phyloP scores from a whole-genome alignment of 2,797 vertebrate species.

The Hephaestus fuliginosus region DNA sequence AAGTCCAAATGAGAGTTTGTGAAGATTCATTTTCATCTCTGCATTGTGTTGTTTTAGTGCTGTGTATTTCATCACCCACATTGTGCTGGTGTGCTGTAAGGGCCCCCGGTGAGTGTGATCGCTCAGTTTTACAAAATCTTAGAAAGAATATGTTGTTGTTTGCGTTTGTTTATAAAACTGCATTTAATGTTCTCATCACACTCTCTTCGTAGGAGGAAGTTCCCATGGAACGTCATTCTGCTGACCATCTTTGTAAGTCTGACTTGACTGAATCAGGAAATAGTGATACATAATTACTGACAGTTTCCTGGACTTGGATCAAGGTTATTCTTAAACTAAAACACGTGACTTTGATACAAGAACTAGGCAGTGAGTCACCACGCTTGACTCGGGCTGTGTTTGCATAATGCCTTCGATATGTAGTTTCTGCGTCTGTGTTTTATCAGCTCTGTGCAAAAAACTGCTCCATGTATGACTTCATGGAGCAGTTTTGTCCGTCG shows the following conservation, averaged over 20 bases:
- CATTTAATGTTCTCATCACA: background rate
- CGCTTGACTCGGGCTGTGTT: slow-evolving; percentile 16
- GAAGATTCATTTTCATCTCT: background rate
- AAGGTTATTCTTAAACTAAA: background rate
- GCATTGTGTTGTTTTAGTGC: slow-evolving; percentile 68
- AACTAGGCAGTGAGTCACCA: slow-evolving; percentile 20
- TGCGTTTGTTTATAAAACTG: background rate
- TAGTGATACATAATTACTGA: background rate
- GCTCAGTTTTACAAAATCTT: background rate
- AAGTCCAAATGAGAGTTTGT: background rate
- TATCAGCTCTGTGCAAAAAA: slow-evolving; percentile 32
- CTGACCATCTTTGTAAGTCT: slow-evolving; percentile 92
- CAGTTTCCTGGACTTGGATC: slow-evolving; percentile 21
- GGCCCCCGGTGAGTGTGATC: slow-evolving; percentile 91
- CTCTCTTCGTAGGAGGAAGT: slow-evolving; percentile 89
- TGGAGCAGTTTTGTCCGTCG: background rate
- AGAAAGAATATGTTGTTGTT: background rate
- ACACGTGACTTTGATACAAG: background rate
- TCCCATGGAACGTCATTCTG: slow-evolving; percentile 95
- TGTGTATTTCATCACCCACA: slow-evolving; percentile 89
- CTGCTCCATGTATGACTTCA: background rate
- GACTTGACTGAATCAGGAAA: slow-evolving; percentile 6
- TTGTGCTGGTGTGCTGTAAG: slow-evolving; percentile 93
- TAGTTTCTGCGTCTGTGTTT: slow-evolving; percentile 4
- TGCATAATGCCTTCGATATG: slow-evolving; percentile 14